Base-by-base conservation (phyloP, 2,888 invertebrate species). In the Oeneis ivallda region DNA sequence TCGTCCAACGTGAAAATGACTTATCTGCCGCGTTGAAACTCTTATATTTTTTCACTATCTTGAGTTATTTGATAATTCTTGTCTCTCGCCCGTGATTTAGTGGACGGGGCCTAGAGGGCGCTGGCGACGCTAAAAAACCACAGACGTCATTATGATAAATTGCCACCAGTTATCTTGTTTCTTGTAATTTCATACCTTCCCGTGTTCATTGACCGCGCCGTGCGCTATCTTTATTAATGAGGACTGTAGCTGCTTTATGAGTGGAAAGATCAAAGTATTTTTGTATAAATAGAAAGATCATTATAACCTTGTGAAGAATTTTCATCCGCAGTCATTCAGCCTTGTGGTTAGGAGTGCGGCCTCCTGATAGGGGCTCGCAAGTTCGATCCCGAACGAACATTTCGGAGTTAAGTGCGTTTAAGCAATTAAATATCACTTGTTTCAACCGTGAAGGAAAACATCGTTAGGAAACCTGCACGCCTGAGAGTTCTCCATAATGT, bases 1-100 rank as follows among this genome's bases (percentile, higher is more conserved):
- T 19, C 54, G 39, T 54, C 11, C 54, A 39, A 54, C 39, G 11
- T 39, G 39, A 57, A 43, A 43, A 39, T 57, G 26, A 32, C 32
- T 56, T 57, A 43, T 57, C 43, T 32, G 0, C 15, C 43, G 5
- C 57, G 43, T n/a, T 43, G 43, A n/a, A 26, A 43, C n/a, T 26
- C 43, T 57, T 32, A 80, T 77, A 82, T 79, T 81, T 82, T 80
- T 79, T 56, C 76, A 84, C 83, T 86, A 89, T 88, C 88, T 85
- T 80, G 84, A 83, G 83, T 85, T 86, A 85, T 86, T 87, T 87
- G 86, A 89, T 89, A 87, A 89, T 87, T 86, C 83, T 76, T 81
- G 86, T 87, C 85, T 72, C 82, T 71, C 71, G 70, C 63, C 71
- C 69, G 69, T 89, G 87, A 89, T 89, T 89, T 89, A 89, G 81